A percentile compares a stretch with the other conserved stretches of the same genome.
Evolutionary conservation across 2,888 invertebrate species (phyloP).

Genomic region (Pollenia amentaria): DNA sequence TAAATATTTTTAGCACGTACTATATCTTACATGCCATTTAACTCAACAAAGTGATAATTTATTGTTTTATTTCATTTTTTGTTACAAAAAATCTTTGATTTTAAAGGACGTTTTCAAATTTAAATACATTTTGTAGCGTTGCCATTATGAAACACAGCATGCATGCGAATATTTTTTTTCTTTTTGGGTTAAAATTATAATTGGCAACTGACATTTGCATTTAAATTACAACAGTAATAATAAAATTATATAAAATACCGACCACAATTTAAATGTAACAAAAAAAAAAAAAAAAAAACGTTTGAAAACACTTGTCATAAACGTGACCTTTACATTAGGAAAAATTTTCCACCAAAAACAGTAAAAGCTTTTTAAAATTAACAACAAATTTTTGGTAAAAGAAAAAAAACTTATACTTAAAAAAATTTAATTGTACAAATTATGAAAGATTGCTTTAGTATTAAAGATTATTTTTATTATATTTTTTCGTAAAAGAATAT

Average conservation of each 20-base stretch:
- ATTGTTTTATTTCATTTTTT: conserved; percentile 48
- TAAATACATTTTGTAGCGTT: conserved; percentile 44
- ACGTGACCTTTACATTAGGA: conserved; percentile 63
- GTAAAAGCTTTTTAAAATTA: conserved; percentile 7
- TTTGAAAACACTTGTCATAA: conserved; percentile 68
- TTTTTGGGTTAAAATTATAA: conserved; percentile 65
- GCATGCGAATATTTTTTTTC: conserved; percentile 47
- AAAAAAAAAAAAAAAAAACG: conserved; percentile 30
- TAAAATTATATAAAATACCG: conserved; percentile 14
- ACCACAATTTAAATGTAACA: conserved; percentile 42
- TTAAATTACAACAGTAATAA: conserved; percentile 46
- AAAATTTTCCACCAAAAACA: conserved; percentile 38
- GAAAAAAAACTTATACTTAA: background rate
- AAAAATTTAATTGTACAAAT: too few species aligned
- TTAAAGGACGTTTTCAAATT: conserved; percentile 41
- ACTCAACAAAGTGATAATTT: conserved; percentile 66
- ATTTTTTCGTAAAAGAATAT: background rate
- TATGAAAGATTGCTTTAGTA: too few species aligned
- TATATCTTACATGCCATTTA: conserved; percentile 65
- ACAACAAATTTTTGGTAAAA: background rate
- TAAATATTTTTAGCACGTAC: conserved; percentile 72
- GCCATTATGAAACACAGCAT: conserved; percentile 69
- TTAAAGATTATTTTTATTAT: background rate
- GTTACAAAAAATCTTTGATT: conserved; percentile 44
- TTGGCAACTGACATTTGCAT: conserved; percentile 72